phyloP scores from a whole-genome alignment of 2,113 vertebrate genomes.

The Zapus hudsonius region DNA sequence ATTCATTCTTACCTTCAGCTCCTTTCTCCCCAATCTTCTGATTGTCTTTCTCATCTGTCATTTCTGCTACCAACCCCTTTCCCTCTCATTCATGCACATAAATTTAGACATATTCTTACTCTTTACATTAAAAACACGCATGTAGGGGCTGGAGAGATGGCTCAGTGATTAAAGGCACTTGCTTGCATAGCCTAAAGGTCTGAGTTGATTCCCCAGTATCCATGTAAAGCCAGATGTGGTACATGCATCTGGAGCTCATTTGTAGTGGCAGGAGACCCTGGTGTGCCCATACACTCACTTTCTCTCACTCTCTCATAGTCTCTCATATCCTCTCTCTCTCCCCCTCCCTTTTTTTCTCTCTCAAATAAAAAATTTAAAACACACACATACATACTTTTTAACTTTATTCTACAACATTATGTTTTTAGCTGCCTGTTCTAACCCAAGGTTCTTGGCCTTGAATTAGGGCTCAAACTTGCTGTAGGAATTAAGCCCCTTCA shows the following conservation, averaged over 20 bases:
- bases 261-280: too few species aligned
- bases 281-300: too few species aligned
- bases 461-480: not conserved
- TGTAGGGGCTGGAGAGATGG: too few species aligned
- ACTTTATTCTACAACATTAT: not conserved
- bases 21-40: not conserved
- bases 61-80: not conserved
- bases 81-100: not conserved
- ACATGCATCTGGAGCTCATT: too few species aligned
- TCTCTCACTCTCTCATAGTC: too few species aligned
- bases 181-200: too few species aligned
- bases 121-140: not conserved
- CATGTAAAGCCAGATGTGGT: too few species aligned
- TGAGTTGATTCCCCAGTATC: too few species aligned
- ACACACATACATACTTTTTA: not conserved
- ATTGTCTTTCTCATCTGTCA: not conserved
- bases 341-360: not conserved
- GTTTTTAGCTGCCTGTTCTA: not conserved
- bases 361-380: too few species aligned
- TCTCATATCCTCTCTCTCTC: not conserved
- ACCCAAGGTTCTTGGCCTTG: not conserved
- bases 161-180: too few species aligned
- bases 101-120: conserved; percentile 2
- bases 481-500: not conserved
- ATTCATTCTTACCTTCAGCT: not conserved